These are phyloP conservation scores for Aphrocallistes beatrix DNA, from an alignment of 37 sponge, comb jelly and placozoan species.

Conservation along the genomic window DNA sequence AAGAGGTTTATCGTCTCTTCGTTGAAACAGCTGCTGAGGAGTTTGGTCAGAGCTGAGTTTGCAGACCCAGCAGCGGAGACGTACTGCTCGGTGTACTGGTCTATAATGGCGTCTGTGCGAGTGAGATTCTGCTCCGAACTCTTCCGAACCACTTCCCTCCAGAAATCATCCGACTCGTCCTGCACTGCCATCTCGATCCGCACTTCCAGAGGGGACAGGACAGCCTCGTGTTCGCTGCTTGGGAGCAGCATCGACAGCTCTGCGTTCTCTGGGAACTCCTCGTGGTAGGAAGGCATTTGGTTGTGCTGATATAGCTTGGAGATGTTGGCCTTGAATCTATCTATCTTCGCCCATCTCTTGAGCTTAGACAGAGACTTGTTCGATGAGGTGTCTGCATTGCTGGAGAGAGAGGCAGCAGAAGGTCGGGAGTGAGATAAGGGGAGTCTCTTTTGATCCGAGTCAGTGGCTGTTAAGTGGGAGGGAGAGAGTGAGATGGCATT, in stretches of 20 bases:
- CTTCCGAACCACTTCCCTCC: constrained; percentile 20
- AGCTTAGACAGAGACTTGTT: background rate
- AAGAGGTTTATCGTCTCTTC: background rate
- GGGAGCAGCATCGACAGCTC: background rate
- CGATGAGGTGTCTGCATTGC: no score
- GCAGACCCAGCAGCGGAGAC: background rate
- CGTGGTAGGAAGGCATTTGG: background rate
- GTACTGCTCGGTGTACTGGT: constrained; percentile 33
- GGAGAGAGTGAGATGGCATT: no score
- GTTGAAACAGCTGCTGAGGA: background rate
- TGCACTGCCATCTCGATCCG: constrained; percentile 18
- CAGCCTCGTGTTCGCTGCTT: background rate
- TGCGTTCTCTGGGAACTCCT: background rate
- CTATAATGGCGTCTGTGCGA: constrained; percentile 37
- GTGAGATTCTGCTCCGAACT: constrained; percentile 14
- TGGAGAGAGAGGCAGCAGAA: no score
- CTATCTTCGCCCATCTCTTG: background rate
- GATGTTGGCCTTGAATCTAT: background rate
- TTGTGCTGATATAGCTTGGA: background rate
- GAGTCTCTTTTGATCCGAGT: no score
- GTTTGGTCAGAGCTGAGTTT: background rate
- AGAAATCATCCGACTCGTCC: constrained; percentile 22
- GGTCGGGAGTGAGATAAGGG: no score
- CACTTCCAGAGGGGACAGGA: constrained; percentile 15
- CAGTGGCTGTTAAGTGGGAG: no score